Evolutionary conservation across 2,888 invertebrate genomes (phyloP).

Genomic region (Drosophila mayaguana): DNA sequence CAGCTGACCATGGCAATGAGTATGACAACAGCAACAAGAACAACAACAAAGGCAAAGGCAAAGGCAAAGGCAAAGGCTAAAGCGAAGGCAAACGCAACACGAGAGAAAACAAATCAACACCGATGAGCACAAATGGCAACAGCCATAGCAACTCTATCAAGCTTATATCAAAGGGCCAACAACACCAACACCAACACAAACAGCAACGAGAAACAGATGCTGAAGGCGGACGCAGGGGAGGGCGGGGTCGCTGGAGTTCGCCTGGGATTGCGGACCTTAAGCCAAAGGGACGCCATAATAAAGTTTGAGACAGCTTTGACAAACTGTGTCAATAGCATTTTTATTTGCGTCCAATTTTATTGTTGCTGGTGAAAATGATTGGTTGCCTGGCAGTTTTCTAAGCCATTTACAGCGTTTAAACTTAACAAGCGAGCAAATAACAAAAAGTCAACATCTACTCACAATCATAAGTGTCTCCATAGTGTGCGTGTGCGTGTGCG

Average conservation of each 20-base stretch:
- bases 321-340: constrained; percentile 83
- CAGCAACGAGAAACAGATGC: constrained; percentile 38
- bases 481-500: not conserved
- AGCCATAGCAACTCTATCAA: constrained; percentile 76
- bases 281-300: constrained; percentile 18
- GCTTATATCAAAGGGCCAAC: constrained; percentile 73
- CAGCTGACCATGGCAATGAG: constrained; percentile 43
- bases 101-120: constrained; percentile 71
- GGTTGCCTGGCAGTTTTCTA: constrained; percentile 71
- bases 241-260: not conserved
- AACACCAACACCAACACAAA: not conserved
- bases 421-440: constrained; percentile 79
- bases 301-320: constrained; percentile 60
- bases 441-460: constrained; percentile 65
- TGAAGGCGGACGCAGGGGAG: not conserved
- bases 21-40: constrained; percentile 31
- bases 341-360: constrained; percentile 81
- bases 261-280: constrained; percentile 8
- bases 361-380: constrained; percentile 54
- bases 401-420: constrained; percentile 83
- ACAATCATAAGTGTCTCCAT: constrained; percentile 31
- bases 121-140: constrained; percentile 72
- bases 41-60: constrained; percentile 16
- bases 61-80: not conserved
- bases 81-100: constrained; percentile 2